Conservation (phyloP, 2,797 vertebrate species). For the Mormyrops boulengeri region DNA sequence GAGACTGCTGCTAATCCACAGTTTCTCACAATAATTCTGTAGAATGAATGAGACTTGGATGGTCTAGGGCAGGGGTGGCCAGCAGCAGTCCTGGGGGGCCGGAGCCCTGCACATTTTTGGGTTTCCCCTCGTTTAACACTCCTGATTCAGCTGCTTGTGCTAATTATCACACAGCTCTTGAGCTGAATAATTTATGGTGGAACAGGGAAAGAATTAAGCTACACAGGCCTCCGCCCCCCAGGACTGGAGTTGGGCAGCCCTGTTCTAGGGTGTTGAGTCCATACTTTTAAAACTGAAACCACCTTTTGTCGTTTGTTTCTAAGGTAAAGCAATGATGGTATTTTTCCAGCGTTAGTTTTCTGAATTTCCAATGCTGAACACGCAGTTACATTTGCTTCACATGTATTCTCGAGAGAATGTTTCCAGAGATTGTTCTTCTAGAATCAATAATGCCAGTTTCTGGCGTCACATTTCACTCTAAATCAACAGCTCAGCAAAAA, state of each 20-base stretch:
- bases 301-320: not conserved
- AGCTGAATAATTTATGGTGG: no score
- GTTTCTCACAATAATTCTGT: not conserved
- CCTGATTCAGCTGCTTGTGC: no score
- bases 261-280: not conserved
- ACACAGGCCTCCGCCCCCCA: no score
- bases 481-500: not conserved
- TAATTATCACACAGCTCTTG: no score
- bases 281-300: not conserved
- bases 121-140: no score
- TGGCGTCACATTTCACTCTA: not conserved
- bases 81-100: no score
- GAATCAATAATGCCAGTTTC: not conserved
- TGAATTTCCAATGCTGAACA: not conserved
- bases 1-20: not conserved
- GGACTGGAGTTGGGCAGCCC: no score
- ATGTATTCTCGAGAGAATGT: not conserved
- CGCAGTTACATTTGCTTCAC: not conserved
- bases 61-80: not conserved
- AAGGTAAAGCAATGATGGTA: not conserved
- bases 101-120: no score
- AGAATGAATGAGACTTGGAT: not conserved
- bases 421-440: not conserved
- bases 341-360: not conserved
- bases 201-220: no score